Base-by-base conservation (phyloP, 2,797 vertebrate species). In the Heteromormyrus szaboi region DNA sequence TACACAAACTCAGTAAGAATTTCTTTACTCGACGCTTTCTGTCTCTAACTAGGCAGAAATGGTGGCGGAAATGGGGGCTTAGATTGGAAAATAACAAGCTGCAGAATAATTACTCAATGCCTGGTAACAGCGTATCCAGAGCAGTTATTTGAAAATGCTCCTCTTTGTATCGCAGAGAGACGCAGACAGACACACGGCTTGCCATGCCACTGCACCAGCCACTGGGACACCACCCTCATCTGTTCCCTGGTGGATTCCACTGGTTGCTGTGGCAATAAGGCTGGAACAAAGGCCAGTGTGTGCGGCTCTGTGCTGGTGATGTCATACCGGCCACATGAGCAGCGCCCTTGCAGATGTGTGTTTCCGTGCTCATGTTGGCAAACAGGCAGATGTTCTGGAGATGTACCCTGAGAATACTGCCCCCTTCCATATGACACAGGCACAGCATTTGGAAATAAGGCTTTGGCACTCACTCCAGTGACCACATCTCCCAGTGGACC, bases 301-400 rank as follows among this genome's bases (percentile, higher is more conserved):
- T 87, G 53, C 5, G 86, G 7, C 17, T 44, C 86, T 5, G 56
- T 65, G 12, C 54, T 12, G 37, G 37, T 87, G 86, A 87, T 44
- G 33, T 62, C 86, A 62, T 46, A 41, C 1, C 9, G 2, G 37
- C 2, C 86, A 65, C 48, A 87, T 87, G 86, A 87, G 11, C 86
- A 12, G 86, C n/a, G 0, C n/a, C 41, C 86, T 48, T 8, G 46
- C 44, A 37, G 50, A 22, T 68, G 50, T 46, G 62, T 83, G 72
- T 87, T 56, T 89, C 2, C 88, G 29, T 86, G 14, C 44, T 51
- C 88, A 91, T 89, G 54, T 85, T 89, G 87, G 51, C n/a, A 33
- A 8, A 44, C 72, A 76, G 33, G 14, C 11, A 48, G 44, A 44
- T 50, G 83, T 53, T 4, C 33, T 37, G 1, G 22, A 14, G 29